Base-by-base conservation (phyloP, 2,797 vertebrate genomes). In the Denticeps clupeoides region DNA sequence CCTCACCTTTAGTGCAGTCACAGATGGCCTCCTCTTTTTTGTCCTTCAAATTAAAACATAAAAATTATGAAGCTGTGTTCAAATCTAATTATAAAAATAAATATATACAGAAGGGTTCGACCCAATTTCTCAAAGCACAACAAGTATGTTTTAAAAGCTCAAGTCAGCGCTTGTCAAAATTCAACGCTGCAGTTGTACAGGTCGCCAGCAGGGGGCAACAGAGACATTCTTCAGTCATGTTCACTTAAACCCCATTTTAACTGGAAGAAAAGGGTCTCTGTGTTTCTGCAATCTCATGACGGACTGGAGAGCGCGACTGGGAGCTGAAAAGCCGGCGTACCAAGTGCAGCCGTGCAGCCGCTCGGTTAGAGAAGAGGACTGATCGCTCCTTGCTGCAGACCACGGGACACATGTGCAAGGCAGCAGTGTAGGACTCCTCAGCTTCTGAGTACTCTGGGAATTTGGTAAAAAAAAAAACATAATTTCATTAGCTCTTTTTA, bases 361-460 rank as follows among this genome's bases (percentile, higher is more conserved):
- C 93, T 78, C 93, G 79, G 62, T 97, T 97, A 51, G 91, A 97
- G 75, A 91, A 94, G 2, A 96, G 72, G 40, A 96, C 69, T 1
- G 91, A 81, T 48, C 89, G 74, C 9, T 94, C 89, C 59, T 72
- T 79, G 60, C 79, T 80, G 80, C 83, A 90, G 68, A 77, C 83
- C 1, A 88, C 77, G 0, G 92, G 91, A 63, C 90, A 97, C 3
- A 78, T 42, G 41, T 61, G 64, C 61, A 97, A 61, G 1, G 89
- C 90, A 24, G 75, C 82, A 0, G 78, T 85, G 47, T 95, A 97
- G n/a, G 78, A 83, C 7, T 56, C 71, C 59, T 89, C 89, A 3
- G 91, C 89, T 48, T 80, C 82, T 18, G 53, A 7, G 57, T 88
- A 91, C 47, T 88, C 90, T 96, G 66, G 6, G 33, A 60, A 54